phyloP scores from a whole-genome alignment of 1,140 invertebrate species.

The Drosophila auraria region DNA sequence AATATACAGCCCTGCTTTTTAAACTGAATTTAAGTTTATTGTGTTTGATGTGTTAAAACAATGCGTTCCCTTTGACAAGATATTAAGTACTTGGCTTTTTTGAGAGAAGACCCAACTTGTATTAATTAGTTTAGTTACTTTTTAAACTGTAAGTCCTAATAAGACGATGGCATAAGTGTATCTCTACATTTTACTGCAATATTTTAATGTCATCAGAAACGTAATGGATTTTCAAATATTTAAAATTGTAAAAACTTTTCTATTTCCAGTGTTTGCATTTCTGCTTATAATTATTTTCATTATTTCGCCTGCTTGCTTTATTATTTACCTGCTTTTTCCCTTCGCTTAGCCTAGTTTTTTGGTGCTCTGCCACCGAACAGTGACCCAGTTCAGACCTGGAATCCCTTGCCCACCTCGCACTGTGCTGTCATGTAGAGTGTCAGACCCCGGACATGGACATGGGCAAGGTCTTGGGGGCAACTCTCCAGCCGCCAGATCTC shows the following conservation, averaged over 20 bases:
- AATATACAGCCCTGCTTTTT: neutral
- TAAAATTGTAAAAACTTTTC: neutral
- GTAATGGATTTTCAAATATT: neutral
- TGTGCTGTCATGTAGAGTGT: slow-evolving; percentile 61
- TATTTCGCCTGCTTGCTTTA: slow-evolving; percentile 37
- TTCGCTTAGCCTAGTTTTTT: slow-evolving; percentile 5
- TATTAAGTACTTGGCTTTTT: too few relatives aligned
- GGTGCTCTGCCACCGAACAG: slow-evolving; percentile 6
- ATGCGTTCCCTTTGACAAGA: neutral
- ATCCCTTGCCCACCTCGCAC: slow-evolving; percentile 23
- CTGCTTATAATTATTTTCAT: slow-evolving; percentile 6
- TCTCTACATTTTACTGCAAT: neutral
- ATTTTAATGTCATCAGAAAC: neutral
- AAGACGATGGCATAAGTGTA: too few relatives aligned
- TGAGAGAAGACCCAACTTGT: too few relatives aligned
- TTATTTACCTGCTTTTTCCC: slow-evolving; percentile 40
- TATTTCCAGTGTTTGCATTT: neutral
- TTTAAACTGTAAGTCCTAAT: too few relatives aligned
- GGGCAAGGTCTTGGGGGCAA: slow-evolving; percentile 25
- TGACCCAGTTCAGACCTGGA: slow-evolving; percentile 38
- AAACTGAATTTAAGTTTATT: neutral
- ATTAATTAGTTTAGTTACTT: too few relatives aligned
- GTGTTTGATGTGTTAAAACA: neutral
- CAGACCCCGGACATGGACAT: slow-evolving; percentile 50
- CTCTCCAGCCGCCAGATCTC: slow-evolving; percentile 23